These are phyloP conservation scores for Sparus aurata DNA, from an alignment of 2,797 vertebrate species.

Conservation along the genomic window DNA sequence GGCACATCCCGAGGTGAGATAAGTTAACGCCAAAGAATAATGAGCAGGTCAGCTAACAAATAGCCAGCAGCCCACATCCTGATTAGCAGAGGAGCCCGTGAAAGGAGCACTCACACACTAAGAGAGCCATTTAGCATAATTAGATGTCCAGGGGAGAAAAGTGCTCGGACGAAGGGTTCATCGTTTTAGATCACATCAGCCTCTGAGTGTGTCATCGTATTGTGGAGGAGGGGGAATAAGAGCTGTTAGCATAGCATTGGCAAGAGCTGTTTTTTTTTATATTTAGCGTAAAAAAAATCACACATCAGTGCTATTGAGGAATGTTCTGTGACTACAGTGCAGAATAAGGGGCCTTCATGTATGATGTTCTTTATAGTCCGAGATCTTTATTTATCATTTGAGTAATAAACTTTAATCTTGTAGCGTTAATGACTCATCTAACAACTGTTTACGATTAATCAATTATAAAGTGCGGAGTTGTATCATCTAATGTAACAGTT, in stretches of 20 bases:
- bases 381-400: neutral
- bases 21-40: conserved; percentile 75
- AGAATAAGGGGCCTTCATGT: neutral
- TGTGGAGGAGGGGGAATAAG: conserved; percentile 30
- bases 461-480: too few relatives aligned
- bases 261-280: neutral
- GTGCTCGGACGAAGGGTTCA: conserved; percentile 50
- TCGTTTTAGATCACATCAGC: conserved; percentile 57
- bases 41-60: conserved; percentile 80
- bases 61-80: conserved; percentile 72
- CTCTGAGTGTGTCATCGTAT: conserved; percentile 44
- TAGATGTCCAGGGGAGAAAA: conserved; percentile 70
- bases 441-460: too few relatives aligned
- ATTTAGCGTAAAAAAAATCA: conserved; percentile 23
- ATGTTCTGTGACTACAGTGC: neutral
- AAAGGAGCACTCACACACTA: conserved; percentile 67
- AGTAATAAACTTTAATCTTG: conserved; percentile 1
- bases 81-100: conserved; percentile 67
- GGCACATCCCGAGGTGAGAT: conserved; percentile 64
- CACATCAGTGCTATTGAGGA: conserved; percentile 17
- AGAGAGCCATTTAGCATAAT: conserved; percentile 78
- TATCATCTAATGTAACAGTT: too few relatives aligned
- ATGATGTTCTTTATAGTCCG: neutral
- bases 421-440: too few relatives aligned
- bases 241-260: neutral